These are phyloP conservation scores for Thalpophila matura DNA, from an alignment of 2,888 invertebrate species.

Conservation along the genomic window DNA sequence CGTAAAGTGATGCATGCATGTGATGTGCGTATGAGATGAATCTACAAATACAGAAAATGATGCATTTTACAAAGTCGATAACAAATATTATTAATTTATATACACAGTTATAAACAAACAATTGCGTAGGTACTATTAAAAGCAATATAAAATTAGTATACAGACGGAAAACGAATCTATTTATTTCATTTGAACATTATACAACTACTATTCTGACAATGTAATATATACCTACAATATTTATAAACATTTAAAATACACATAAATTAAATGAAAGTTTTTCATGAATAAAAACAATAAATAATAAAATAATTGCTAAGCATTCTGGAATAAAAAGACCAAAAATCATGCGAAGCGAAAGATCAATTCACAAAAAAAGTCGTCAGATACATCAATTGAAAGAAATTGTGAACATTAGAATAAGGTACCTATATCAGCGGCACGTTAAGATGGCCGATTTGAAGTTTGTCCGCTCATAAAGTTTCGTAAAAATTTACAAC, in stretches of 20 bases:
- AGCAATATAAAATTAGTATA: not conserved
- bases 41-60: not conserved
- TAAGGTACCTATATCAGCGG: too few species aligned
- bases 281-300: too few species aligned
- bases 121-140: not conserved
- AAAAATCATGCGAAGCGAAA: constrained; percentile 37
- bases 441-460: too few species aligned
- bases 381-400: constrained; percentile 16
- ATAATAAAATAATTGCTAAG: not conserved
- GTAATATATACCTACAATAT: too few species aligned
- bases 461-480: too few species aligned
- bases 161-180: not conserved
- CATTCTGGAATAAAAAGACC: not conserved
- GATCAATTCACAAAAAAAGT: not conserved
- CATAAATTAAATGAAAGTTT: too few species aligned
- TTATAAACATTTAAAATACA: too few species aligned
- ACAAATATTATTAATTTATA: not conserved
- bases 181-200: too few species aligned
- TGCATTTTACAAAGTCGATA: not conserved
- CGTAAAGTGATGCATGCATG: not conserved
- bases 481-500: too few species aligned
- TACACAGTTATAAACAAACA: not conserved
- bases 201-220: too few species aligned
- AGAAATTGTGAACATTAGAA: too few species aligned
- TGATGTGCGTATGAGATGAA: not conserved